A percentile compares a stretch with the other conserved stretches of the same genome.
phyloP scores from a whole-genome alignment of 2,797 vertebrate genomes.

The Acanthis flammea region DNA sequence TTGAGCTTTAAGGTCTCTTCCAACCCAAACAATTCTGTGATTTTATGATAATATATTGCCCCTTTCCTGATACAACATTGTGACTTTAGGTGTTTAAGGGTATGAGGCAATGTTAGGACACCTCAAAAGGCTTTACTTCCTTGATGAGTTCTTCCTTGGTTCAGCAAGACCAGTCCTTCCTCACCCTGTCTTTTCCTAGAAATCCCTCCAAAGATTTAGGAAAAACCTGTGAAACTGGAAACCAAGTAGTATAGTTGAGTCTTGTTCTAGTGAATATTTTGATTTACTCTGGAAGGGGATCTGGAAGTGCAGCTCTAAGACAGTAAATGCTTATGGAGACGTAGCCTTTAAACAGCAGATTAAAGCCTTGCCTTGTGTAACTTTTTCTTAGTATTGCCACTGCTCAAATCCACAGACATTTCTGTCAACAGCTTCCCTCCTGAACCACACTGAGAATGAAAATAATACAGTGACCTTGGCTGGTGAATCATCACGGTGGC shows the following conservation, averaged over 20 bases:
- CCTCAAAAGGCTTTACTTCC: not conserved
- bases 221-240: not conserved
- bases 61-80: not conserved
- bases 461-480: not conserved
- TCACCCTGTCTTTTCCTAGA: not conserved
- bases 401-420: not conserved
- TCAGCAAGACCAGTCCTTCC: not conserved
- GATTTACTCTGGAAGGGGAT: not conserved
- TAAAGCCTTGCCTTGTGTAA: not conserved
- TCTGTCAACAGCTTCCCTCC: not conserved
- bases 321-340: not conserved
- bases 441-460: not conserved
- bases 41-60: not conserved
- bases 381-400: not conserved
- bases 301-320: not conserved
- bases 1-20: not conserved
- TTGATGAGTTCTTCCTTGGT: not conserved
- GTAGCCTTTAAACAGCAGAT: not conserved
- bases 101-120: not conserved
- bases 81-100: not conserved
- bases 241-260: not conserved
- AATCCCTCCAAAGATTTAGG: not conserved
- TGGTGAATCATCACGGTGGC: not conserved
- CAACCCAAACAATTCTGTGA: not conserved
- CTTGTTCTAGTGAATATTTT: not conserved